Evolutionary conservation across 2,888 invertebrate genomes (phyloP).

Genomic region (Lepidochitona cinerea): DNA sequence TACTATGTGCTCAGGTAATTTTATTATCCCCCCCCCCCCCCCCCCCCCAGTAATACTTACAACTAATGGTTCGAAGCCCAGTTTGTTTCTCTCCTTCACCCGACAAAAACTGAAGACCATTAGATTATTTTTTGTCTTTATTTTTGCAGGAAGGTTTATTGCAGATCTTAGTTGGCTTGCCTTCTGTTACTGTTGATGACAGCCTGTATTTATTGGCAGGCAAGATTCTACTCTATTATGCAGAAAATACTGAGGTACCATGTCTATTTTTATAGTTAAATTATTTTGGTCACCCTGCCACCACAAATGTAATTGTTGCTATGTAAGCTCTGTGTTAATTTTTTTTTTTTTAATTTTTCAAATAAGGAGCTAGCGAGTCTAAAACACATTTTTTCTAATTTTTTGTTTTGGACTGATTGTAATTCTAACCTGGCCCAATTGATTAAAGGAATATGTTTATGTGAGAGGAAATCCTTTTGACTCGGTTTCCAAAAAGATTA

Average conservation of each 20-base stretch:
- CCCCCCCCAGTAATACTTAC: no score
- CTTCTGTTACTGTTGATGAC: slow-evolving; percentile 54
- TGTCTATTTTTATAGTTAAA: not conserved
- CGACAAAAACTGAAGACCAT: no score
- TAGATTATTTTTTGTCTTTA: not conserved
- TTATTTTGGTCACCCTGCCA: no score
- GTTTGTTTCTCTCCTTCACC: not conserved
- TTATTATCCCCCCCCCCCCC: no score
- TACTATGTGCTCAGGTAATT: no score
- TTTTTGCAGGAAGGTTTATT: slow-evolving; percentile 55
- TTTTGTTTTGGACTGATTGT: not conserved
- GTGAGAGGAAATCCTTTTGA: no score
- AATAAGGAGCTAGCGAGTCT: no score
- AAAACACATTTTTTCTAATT: no score
- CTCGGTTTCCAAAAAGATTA: no score
- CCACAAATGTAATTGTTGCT: no score
- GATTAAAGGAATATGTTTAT: not conserved
- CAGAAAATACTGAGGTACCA: slow-evolving; percentile 57
- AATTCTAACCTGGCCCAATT: not conserved
- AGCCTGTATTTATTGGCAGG: slow-evolving; percentile 59
- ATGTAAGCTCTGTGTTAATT: no score
- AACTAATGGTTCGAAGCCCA: not conserved
- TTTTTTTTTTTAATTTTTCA: no score
- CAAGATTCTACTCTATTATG: slow-evolving; percentile 67
- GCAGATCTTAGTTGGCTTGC: slow-evolving; percentile 52